These are phyloP conservation scores for Trichonephila inaurata DNA, from an alignment of 1,140 invertebrate species.

Conservation along the genomic window DNA sequence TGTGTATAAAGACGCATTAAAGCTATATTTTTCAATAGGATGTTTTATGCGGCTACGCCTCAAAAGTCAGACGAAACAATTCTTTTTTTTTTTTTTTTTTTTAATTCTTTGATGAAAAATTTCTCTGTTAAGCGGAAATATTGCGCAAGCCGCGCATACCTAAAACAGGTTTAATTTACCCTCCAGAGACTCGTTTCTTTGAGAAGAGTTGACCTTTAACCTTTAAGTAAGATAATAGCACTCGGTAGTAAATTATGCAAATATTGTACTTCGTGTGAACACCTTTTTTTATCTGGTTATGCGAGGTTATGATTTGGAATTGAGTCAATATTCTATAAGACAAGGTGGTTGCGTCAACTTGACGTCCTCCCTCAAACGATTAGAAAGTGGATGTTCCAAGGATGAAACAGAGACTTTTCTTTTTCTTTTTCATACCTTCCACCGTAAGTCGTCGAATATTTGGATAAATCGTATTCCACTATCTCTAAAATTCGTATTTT, in stretches of 20 bases:
- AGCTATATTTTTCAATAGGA: neutral
- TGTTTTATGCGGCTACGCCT: neutral
- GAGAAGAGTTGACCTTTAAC: neutral
- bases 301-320: neutral
- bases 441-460: too few relatives aligned
- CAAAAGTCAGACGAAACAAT: neutral
- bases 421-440: neutral
- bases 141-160: neutral
- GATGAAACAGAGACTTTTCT: neutral
- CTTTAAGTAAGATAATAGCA: neutral
- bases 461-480: too few relatives aligned
- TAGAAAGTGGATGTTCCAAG: neutral
- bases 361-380: neutral
- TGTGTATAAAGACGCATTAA: too few relatives aligned
- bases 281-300: slow-evolving; percentile 19
- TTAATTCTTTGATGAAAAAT: neutral
- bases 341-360: neutral
- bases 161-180: slow-evolving; percentile 14
- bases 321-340: neutral
- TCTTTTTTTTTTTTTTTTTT: neutral
- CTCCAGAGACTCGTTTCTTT: neutral
- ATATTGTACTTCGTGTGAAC: neutral
- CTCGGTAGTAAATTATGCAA: slow-evolving; percentile 9
- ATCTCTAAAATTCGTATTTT: too few relatives aligned
- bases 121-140: neutral